Evolutionary conservation across 2,797 vertebrate species (phyloP).

Genomic region (Prionace glauca): DNA sequence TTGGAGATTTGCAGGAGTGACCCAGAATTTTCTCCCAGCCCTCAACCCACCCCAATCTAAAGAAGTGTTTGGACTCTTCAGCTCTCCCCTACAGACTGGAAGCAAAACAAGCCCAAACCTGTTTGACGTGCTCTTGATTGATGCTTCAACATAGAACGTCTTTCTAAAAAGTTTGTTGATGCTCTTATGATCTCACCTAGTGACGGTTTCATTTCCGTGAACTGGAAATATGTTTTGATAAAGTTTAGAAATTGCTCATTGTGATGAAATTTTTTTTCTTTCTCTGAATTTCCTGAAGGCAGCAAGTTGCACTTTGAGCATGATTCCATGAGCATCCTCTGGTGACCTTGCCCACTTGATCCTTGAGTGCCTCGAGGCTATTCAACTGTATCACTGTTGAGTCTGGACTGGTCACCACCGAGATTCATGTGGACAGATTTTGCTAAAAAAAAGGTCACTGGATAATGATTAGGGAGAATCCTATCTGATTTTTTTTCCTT

Average conservation of each 20-base stretch:
- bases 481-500: neutral
- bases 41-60: too few species aligned
- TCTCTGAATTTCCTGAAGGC: neutral
- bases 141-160: neutral
- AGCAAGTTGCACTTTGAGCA: neutral
- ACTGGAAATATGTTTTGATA: neutral
- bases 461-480: neutral
- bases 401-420: neutral
- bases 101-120: neutral
- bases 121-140: neutral
- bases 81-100: neutral
- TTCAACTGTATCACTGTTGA: neutral
- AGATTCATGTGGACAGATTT: neutral
- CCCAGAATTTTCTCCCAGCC: too few species aligned
- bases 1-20: neutral
- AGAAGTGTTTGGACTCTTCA: neutral
- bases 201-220: neutral
- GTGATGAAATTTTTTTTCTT: neutral
- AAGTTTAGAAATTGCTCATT: neutral
- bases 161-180: neutral
- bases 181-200: neutral
- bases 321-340: neutral
- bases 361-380: neutral
- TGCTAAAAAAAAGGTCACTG: neutral
- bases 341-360: neutral